Evolutionary conservation across 1,140 invertebrate genomes (phyloP).

Genomic region (Hetaerina americana): DNA sequence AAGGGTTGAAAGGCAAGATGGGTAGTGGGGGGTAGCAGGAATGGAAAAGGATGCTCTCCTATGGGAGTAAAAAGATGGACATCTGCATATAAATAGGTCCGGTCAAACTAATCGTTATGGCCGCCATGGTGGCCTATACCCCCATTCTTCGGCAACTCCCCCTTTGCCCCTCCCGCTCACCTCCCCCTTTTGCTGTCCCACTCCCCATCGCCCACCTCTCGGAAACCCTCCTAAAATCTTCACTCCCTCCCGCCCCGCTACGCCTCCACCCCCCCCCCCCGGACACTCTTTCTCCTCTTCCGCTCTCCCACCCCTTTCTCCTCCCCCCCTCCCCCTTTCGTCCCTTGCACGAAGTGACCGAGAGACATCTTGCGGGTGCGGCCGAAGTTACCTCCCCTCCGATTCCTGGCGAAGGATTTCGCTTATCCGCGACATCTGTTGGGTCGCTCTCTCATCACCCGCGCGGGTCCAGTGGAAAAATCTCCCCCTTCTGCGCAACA

Average conservation of each 20-base stretch:
- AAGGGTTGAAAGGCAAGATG: conserved; percentile 27
- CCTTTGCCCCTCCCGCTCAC: conserved; percentile 29
- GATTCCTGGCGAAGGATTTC: neutral
- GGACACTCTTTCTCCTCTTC: conserved; percentile 33
- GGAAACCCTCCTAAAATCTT: no score
- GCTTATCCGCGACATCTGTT: neutral
- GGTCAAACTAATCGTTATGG: conserved; percentile 11
- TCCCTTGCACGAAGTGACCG: neutral
- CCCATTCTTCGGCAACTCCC: conserved; percentile 27
- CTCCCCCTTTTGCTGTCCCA: conserved; percentile 26
- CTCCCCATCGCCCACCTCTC: no score
- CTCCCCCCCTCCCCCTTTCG: neutral
- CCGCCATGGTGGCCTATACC: conserved; percentile 25
- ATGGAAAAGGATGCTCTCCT: conserved; percentile 3
- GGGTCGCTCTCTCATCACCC: neutral
- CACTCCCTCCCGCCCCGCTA: no score
- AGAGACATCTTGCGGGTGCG: neutral
- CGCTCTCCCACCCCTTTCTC: no score
- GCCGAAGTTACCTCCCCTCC: neutral
- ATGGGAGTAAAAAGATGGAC: conserved; percentile 5
- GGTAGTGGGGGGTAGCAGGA: conserved; percentile 15
- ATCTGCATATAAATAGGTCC: neutral
- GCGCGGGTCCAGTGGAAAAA: neutral
- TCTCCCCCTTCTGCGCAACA: neutral
- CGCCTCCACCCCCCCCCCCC: conserved; percentile 19